phyloP scores from a whole-genome alignment of 2,797 vertebrate species.

The Allobates femoralis region DNA sequence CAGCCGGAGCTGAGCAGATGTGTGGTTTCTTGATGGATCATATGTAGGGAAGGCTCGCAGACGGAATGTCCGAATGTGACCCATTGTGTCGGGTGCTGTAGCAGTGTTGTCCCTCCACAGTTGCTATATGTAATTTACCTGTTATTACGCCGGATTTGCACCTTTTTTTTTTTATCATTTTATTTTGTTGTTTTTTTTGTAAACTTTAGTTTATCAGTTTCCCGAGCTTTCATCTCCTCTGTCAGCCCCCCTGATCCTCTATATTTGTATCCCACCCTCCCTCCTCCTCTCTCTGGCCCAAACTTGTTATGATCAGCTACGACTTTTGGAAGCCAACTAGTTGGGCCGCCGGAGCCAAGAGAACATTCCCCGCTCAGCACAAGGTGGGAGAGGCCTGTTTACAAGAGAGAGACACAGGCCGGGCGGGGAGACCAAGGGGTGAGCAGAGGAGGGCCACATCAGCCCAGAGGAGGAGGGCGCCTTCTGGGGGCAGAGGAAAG shows the following conservation, averaged over 20 bases:
- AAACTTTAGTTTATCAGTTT: neutral
- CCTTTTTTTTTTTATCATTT: neutral
- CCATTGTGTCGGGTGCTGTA: neutral
- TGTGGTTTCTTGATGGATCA: neutral
- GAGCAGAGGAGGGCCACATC: neutral
- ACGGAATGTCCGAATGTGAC: neutral
- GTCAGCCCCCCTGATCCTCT: slow-evolving; percentile 17
- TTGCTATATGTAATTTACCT: neutral
- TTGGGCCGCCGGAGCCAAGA: slow-evolving; percentile 51
- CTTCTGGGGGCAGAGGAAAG: slow-evolving; percentile 23
- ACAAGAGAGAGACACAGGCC: slow-evolving; percentile 49
- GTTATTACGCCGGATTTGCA: too few relatives aligned
- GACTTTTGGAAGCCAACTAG: slow-evolving; percentile 51
- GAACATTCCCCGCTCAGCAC: slow-evolving; percentile 62
- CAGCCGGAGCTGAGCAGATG: neutral
- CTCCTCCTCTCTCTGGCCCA: slow-evolving; percentile 76
- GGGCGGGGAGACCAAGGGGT: neutral
- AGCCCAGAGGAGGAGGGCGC: slow-evolving; percentile 22
- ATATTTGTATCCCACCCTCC: slow-evolving; percentile 57
- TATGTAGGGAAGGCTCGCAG: neutral
- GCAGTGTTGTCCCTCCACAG: neutral
- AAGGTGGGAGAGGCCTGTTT: slow-evolving; percentile 64
- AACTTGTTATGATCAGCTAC: slow-evolving; percentile 58
- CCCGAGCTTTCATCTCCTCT: neutral
- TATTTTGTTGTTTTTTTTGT: neutral